Base-by-base conservation (phyloP, 2,888 invertebrate species). In the Imbricaverruca yamaguchii region DNA sequence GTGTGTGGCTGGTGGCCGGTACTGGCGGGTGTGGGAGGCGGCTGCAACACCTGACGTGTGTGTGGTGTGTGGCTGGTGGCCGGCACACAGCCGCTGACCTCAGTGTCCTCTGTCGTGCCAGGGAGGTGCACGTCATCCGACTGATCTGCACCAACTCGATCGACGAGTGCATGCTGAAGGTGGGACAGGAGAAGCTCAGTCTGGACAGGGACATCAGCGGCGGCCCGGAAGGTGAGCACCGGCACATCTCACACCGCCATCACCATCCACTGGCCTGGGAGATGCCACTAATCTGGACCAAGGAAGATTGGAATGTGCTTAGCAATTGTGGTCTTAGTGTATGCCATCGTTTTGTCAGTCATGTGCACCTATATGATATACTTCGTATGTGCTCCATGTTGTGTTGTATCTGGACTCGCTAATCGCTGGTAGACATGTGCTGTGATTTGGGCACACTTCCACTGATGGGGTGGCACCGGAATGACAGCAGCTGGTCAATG, bases 101-200 rank as follows among this genome's bases (percentile, higher is more conserved):
- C 2, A 39, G 39, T 39, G 39, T 39, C 39, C 39, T 39, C 1
- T 11, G 59, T 15, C 12, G 11, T 59, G 11, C 15, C 85, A 93
- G 93, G 84, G 93, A 94, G 0, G 98, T 98, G 12, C 92, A 90
- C 67, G 94, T 98, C 83, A 92, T 94, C 87, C 91, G 96, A 85
- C 89, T 98, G 80, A 90, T 98, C 83, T 92, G 94, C 83, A 91
- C 93, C 85, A 93, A 92, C 81, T 95, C 96, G 18, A 94, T 98
- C 84, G 97, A 98, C 87, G 97, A 97, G 87, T 94, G 93, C 65
- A 98, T 98, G 91, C 91, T 93, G 85, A 91, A 93, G 86, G 92
- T 96, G 85, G 96, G 96, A 39, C 92, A 93, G 87, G 94, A 94
- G 86, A 98, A 98, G 87, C 91, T 98, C 57, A 93, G 93, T 86